phyloP scores from a whole-genome alignment of 35 echinoderm and acorn worm genomes.

The Acanthaster planci region DNA sequence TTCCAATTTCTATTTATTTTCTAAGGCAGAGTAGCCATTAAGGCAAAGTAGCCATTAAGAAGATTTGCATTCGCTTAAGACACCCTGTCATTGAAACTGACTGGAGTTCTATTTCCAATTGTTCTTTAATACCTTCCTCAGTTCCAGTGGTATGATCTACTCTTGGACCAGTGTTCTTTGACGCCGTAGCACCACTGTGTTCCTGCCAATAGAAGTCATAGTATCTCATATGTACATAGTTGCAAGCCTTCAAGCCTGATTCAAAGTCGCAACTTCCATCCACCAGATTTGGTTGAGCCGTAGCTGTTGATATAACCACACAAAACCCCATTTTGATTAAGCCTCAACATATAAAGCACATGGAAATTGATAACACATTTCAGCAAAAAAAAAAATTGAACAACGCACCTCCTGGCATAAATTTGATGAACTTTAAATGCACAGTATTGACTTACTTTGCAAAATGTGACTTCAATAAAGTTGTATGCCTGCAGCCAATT shows the following conservation, averaged over 20 bases:
- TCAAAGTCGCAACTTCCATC: slow-evolving; percentile 53
- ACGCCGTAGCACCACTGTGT: slow-evolving; percentile 38
- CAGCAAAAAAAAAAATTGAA: neutral
- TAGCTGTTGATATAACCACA: neutral
- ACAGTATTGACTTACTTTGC: too few relatives aligned
- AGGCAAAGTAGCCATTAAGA: too few relatives aligned
- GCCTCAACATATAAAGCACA: neutral
- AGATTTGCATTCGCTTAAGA: too few relatives aligned
- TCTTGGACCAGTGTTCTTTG: slow-evolving; percentile 32
- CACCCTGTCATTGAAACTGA: too few relatives aligned
- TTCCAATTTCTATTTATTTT: too few relatives aligned
- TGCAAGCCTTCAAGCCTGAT: slow-evolving; percentile 14
- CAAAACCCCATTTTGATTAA: too few relatives aligned
- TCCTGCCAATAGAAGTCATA: slow-evolving; percentile 47
- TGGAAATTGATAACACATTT: neutral
- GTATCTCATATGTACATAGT: slow-evolving; percentile 4
- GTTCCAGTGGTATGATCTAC: slow-evolving; percentile 52
- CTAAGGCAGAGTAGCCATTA: too few relatives aligned
- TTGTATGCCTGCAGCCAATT: too few relatives aligned
- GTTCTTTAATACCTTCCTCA: slow-evolving; percentile 36
- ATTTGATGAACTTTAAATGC: too few relatives aligned
- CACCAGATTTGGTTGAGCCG: neutral
- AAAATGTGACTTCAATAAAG: too few relatives aligned
- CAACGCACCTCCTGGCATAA: neutral
- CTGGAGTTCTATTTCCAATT: too few relatives aligned